A percentile compares a stretch with the other conserved stretches of the same genome.
These are phyloP conservation scores for Aphelenchoides fujianensis DNA, from an alignment of 1,140 invertebrate species.

Conservation along the genomic window DNA sequence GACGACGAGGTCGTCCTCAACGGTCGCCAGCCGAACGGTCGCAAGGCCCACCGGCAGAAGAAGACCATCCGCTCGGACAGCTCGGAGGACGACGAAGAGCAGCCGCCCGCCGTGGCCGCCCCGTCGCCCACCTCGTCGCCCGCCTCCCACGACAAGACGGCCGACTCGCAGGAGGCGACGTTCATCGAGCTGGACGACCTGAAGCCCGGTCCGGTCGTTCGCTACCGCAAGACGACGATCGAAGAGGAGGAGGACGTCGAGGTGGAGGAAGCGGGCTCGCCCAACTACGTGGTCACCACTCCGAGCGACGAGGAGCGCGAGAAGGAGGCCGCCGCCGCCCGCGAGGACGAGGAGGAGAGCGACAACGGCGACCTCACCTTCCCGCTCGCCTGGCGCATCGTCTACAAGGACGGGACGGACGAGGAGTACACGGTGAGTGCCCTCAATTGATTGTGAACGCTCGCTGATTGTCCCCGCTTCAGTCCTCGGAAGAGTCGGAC, in stretches of 20 bases:
- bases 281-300: neutral
- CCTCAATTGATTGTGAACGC: too few relatives aligned
- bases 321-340: too few relatives aligned
- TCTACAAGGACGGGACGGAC: too few relatives aligned
- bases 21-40: neutral
- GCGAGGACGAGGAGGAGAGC: neutral
- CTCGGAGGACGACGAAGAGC: neutral
- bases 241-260: neutral
- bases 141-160: neutral
- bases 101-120: neutral
- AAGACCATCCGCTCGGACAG: neutral
- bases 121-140: neutral
- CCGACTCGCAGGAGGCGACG: neutral
- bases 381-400: too few relatives aligned
- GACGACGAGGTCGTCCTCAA: too few relatives aligned
- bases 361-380: neutral
- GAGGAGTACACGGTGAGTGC: too few relatives aligned
- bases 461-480: too few relatives aligned
- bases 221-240: neutral
- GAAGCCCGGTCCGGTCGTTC: neutral
- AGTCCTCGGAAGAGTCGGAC: neutral
- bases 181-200: slow-evolving; percentile 10
- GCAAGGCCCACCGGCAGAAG: neutral
- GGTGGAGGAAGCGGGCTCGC: neutral
- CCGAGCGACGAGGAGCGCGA: slow-evolving; percentile 10